Evolutionary conservation across 2,113 vertebrate species (phyloP).

Genomic region (Coracopsis vasa): DNA sequence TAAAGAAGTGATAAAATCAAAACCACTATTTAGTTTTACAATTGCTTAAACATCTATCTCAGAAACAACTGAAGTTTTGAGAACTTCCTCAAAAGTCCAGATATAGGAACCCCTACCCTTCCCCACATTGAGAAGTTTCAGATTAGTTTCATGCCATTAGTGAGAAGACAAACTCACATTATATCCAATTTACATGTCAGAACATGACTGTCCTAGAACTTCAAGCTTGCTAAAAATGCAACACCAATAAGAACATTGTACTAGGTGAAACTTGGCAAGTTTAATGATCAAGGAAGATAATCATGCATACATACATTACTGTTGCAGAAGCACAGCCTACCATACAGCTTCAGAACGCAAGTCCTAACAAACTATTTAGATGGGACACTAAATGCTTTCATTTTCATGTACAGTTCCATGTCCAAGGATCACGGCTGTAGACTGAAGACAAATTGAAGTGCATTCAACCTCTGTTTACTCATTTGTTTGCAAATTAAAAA

Average conservation of each 20-base stretch:
- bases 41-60: not conserved
- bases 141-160: not conserved
- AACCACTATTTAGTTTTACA: not conserved
- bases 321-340: not conserved
- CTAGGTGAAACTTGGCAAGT: not conserved
- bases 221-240: not conserved
- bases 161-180: not conserved
- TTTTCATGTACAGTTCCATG: not conserved
- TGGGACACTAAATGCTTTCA: not conserved
- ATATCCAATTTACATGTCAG: not conserved
- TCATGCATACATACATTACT: not conserved
- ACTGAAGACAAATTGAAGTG: not conserved
- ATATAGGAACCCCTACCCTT: not conserved
- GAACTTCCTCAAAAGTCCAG: not conserved
- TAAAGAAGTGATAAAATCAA: not conserved
- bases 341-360: not conserved
- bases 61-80: not conserved
- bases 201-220: not conserved
- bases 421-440: not conserved
- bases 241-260: not conserved
- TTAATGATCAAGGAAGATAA: not conserved
- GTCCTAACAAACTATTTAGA: not conserved
- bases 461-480: not conserved
- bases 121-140: not conserved
- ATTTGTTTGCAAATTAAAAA: not conserved